Base-by-base conservation (phyloP, 2,797 vertebrate genomes). In the Menidia menidia region DNA sequence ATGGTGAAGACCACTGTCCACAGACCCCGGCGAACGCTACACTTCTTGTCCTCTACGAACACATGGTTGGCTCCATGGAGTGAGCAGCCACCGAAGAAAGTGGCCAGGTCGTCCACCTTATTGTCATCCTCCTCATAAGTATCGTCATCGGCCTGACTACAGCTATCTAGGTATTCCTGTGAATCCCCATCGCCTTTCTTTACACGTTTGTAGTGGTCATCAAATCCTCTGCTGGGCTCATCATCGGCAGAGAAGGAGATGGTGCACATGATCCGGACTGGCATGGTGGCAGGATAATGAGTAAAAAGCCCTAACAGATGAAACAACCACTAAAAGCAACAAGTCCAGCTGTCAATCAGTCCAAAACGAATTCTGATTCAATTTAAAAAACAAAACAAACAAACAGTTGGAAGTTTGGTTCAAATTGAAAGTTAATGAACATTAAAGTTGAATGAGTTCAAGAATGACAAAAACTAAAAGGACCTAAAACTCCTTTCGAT, bases 191-290 rank as follows among this genome's bases (percentile, higher is more conserved):
- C 89, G 60, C 74, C 60, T 60, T 81, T 88, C 51, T 81, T 79
- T 16, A 92, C 92, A 0, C 91, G 81, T 67, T 87, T 92, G 80
- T 94, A 95, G 81, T 92, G 93, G 77, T 95, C 94, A 0, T 94
- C 91, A n/a, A 93, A 93, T 19, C 81, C 85, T 18, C 80, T 54
- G 6, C 54, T 68, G 0, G 91, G 77, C 1, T 97, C 96, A 3
- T 97, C 95, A 0, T 92, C 96, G 4, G 96, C 88, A 30, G 95
- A 95, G 71, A 99, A 96, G 41, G 98, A 98, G 90, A 99, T 90
- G 73, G 96, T 97, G 91, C 98, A 99, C 88, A 96, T 96, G 80
- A 99, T 96, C 83, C 97, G 95, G 85, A 98, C 92, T 1, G 97
- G 96, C 96, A 98, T 97, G 77, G 33, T 68, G 74, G 74, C 78